Conservation (phyloP, 2,888 invertebrate species). For the Hartigia nigra region DNA sequence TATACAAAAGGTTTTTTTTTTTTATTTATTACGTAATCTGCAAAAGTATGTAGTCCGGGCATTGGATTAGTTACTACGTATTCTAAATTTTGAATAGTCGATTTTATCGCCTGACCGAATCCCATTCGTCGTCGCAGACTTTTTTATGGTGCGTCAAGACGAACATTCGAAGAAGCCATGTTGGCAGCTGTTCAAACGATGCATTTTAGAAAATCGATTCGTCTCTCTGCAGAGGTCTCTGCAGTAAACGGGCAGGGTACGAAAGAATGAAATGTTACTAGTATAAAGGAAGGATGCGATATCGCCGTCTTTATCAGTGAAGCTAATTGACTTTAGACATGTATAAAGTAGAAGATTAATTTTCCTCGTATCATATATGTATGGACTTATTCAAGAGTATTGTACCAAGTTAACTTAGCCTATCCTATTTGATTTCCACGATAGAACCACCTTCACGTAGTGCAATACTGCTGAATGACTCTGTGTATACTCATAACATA, state of each 20-base stretch:
- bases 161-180: slow-evolving; percentile 4
- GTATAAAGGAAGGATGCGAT: background rate
- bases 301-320: background rate
- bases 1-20: background rate
- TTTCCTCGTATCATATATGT: background rate
- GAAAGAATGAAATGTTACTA: background rate
- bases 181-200: slow-evolving; percentile 47
- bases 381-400: background rate
- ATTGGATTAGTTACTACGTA: background rate
- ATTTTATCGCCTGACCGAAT: background rate
- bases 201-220: slow-evolving; percentile 47
- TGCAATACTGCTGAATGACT: background rate
- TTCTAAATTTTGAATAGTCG: no score
- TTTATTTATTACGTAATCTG: background rate
- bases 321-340: background rate
- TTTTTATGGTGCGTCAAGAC: background rate
- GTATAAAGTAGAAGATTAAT: background rate
- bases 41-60: no score
- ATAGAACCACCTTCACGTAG: background rate
- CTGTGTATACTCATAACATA: background rate
- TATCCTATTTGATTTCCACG: background rate
- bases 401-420: background rate
- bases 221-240: slow-evolving; percentile 19
- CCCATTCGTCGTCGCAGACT: background rate
- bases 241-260: slow-evolving; percentile 7